These are phyloP conservation scores for Poecilus cupreus DNA, from an alignment of 2,888 invertebrate genomes.

Conservation along the genomic window DNA sequence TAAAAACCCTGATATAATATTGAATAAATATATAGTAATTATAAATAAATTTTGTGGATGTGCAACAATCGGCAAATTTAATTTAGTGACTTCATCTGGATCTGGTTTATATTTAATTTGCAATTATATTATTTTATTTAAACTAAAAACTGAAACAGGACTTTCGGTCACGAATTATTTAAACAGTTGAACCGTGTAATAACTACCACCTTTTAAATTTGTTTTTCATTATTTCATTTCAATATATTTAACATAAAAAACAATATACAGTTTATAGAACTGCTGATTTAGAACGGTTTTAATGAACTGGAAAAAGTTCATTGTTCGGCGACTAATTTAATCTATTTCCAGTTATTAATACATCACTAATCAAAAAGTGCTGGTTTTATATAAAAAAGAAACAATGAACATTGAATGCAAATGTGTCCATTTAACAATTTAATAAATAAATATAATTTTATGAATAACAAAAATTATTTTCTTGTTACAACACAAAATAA, in stretches of 20 bases:
- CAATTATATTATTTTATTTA: neutral
- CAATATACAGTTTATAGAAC: conserved; percentile 7
- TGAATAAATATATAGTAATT: neutral
- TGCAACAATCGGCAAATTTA: neutral
- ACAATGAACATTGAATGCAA: neutral
- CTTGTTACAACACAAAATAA: no score
- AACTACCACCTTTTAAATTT: conserved; percentile 2
- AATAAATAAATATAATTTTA: no score
- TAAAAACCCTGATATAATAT: no score
- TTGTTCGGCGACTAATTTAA: conserved; percentile 1
- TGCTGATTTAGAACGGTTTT: conserved; percentile 17
- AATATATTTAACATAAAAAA: neutral
- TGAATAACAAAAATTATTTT: no score
- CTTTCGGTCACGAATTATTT: neutral
- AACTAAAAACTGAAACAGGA: neutral
- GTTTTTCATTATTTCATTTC: neutral
- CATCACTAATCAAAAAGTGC: conserved; percentile 1
- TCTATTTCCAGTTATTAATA: conserved; percentile 33
- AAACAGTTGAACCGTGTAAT: conserved; percentile 7
- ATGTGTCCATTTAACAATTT: neutral
- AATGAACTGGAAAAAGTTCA: conserved; percentile 28
- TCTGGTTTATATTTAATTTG: neutral
- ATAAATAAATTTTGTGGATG: neutral
- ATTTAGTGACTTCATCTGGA: neutral
- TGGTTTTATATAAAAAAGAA: neutral